These are phyloP conservation scores for Periophthalmodon schlosseri DNA, from an alignment of 2,113 vertebrate species.

Conservation along the genomic window DNA sequence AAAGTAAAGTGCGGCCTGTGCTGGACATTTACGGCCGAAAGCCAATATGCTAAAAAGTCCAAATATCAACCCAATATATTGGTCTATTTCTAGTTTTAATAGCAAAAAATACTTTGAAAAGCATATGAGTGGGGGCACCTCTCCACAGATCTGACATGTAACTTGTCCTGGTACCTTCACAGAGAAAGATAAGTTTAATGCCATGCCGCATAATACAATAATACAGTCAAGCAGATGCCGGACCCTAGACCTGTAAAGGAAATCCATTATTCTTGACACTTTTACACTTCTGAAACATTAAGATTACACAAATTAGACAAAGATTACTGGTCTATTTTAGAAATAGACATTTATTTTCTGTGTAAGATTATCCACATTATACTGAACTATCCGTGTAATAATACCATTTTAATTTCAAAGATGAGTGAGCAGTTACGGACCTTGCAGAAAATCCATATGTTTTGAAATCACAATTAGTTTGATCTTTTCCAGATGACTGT, in stretches of 20 bases:
- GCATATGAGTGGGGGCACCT: too few species aligned
- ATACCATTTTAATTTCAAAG: slow-evolving; percentile 44
- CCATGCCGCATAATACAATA: too few species aligned
- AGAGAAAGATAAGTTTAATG: too few species aligned
- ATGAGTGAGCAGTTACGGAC: slow-evolving; percentile 38
- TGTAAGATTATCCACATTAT: slow-evolving; percentile 13
- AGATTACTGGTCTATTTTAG: neutral
- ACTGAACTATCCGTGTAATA: slow-evolving; percentile 13
- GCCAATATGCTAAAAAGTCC: too few species aligned
- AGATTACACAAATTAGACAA: neutral
- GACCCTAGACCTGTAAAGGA: neutral
- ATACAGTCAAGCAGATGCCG: too few species aligned
- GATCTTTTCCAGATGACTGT: neutral
- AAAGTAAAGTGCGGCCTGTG: too few species aligned
- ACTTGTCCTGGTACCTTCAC: too few species aligned
- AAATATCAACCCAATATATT: too few species aligned
- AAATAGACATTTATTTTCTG: slow-evolving; percentile 5
- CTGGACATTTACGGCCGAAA: too few species aligned
- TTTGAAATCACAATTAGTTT: slow-evolving; percentile 16
- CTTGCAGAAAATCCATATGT: slow-evolving; percentile 26
- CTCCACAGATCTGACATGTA: too few species aligned
- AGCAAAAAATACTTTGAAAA: too few species aligned
- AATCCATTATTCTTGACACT: neutral
- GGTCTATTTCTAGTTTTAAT: too few species aligned
- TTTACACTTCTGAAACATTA: neutral